Evolutionary conservation across 2,888 invertebrate species (phyloP).

Genomic region (Drosophila monieri): DNA sequence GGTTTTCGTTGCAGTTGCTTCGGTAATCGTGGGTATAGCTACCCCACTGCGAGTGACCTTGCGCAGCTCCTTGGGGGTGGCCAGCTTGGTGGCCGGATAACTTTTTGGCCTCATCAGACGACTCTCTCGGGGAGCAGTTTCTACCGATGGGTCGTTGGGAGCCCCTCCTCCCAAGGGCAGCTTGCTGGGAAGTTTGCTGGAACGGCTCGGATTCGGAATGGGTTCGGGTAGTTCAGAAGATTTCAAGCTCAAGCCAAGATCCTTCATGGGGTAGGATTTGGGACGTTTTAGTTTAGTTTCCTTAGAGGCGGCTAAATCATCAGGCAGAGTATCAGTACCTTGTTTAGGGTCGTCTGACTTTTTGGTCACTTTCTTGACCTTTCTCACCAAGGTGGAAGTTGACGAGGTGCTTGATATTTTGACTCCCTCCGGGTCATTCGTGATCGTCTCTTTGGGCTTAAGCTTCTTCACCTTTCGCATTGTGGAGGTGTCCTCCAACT

Average conservation of each 20-base stretch:
- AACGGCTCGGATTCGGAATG: constrained; percentile 20
- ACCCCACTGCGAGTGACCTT: constrained; percentile 73
- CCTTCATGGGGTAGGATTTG: constrained; percentile 86
- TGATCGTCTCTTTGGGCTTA: constrained; percentile 75
- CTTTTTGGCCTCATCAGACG: constrained; percentile 86
- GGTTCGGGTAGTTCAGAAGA: constrained; percentile 43
- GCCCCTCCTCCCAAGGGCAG: constrained; percentile 31
- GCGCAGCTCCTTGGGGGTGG: constrained; percentile 82
- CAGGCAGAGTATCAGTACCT: neutral
- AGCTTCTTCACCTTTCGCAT: constrained; percentile 76
- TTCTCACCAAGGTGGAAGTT: constrained; percentile 67
- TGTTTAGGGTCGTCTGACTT: constrained; percentile 61
- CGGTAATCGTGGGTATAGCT: constrained; percentile 61
- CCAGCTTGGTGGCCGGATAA: constrained; percentile 85
- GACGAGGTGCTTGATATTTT: constrained; percentile 46
- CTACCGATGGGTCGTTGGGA: constrained; percentile 19
- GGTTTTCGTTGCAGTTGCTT: constrained; percentile 13
- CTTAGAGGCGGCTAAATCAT: constrained; percentile 56
- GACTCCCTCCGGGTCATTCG: constrained; percentile 39
- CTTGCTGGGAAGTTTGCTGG: constrained; percentile 56
- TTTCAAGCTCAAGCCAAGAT: constrained; percentile 63
- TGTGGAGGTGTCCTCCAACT: constrained; percentile 54
- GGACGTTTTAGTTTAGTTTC: constrained; percentile 85
- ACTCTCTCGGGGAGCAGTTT: constrained; percentile 64
- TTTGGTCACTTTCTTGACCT: constrained; percentile 79